Percentiles rank a stretch among this genome's conserved stretches.
phyloP scores from a whole-genome alignment of 1,140 invertebrate species.

The Campoletis sonorensis region DNA sequence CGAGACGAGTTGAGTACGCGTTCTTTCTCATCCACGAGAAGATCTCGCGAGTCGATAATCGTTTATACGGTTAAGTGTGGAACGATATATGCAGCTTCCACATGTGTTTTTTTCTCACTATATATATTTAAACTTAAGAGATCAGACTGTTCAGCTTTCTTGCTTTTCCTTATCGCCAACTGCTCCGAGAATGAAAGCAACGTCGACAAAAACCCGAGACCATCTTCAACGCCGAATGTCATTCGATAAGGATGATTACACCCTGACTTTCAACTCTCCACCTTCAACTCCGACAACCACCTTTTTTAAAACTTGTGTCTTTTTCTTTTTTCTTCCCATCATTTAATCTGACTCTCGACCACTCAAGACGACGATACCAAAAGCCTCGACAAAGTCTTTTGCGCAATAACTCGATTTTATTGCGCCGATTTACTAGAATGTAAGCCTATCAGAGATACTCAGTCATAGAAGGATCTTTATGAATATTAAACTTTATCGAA shows the following conservation, averaged over 20 bases:
- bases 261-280: not conserved
- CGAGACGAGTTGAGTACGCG: constrained; percentile 55
- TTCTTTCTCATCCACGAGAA: constrained; percentile 31
- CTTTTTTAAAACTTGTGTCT: not conserved
- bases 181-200: not conserved
- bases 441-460: not conserved
- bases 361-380: not conserved
- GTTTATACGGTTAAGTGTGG: constrained; percentile 65
- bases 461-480: not conserved
- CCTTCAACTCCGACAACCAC: not conserved
- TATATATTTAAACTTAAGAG: not conserved
- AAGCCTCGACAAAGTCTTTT: not conserved
- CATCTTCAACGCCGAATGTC: not conserved
- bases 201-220: constrained; percentile 39
- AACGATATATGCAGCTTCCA: constrained; percentile 9
- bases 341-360: not conserved
- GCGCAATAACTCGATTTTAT: not conserved
- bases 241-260: constrained; percentile 35
- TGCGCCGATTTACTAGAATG: not conserved
- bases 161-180: constrained; percentile 22
- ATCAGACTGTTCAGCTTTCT: not conserved
- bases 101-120: not conserved
- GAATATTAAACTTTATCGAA: constrained; percentile 7
- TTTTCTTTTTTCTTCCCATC: not conserved
- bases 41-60: constrained; percentile 72